Evolutionary conservation across 2,113 vertebrate genomes (phyloP).

Genomic region (Pelobates fuscus): DNA sequence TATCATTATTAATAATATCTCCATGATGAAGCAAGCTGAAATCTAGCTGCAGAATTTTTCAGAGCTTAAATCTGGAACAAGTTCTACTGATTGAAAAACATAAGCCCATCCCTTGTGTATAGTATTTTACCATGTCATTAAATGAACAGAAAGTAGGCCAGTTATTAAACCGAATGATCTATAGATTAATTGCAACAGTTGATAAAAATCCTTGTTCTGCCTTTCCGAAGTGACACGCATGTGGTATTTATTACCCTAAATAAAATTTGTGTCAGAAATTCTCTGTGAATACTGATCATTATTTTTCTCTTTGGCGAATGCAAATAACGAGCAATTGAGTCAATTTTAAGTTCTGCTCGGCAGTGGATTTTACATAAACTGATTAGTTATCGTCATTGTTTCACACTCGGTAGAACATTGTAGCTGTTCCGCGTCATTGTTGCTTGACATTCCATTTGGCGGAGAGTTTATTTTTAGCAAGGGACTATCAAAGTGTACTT

Average conservation of each 20-base stretch:
- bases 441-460: conserved; percentile 79
- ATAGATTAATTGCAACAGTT: conserved; percentile 29
- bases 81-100: conserved; percentile 17
- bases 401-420: conserved; percentile 48
- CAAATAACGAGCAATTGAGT: conserved; percentile 36
- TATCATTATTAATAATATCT: conserved; percentile 36
- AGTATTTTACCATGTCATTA: conserved; percentile 23
- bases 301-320: conserved; percentile 4
- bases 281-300: conserved; percentile 1
- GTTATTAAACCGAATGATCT: conserved; percentile 24
- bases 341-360: conserved; percentile 25
- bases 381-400: conserved; percentile 47
- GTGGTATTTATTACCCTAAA: conserved; percentile 32
- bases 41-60: not conserved
- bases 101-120: not conserved
- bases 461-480: conserved; percentile 87
- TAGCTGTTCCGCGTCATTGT: conserved; percentile 71
- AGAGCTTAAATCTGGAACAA: not conserved
- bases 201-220: conserved; percentile 15
- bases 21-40: not conserved
- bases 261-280: conserved; percentile 7
- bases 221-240: conserved; percentile 12
- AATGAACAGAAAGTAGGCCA: conserved; percentile 22
- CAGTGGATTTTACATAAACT: conserved; percentile 31
- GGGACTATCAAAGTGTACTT: conserved; percentile 71